Evolutionary conservation across 2,113 vertebrate genomes (phyloP), one percentile per base, ranked within the genome.

Genomic region (Heterotis niloticus): DNA sequence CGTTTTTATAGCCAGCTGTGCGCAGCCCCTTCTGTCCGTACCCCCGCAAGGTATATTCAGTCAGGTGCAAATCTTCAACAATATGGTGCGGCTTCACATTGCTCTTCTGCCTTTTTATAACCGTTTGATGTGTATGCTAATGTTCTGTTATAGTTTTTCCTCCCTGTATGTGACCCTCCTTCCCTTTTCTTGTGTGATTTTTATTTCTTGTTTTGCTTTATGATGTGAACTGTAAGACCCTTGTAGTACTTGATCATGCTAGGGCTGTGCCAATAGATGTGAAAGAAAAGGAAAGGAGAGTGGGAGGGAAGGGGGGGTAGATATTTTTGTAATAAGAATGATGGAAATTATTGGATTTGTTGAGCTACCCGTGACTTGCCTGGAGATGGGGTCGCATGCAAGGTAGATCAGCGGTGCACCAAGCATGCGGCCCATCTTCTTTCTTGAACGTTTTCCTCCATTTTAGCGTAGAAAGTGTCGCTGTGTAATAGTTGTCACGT

Each of bases 231-330:
- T 79, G 84, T 85, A 84, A 60, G n/a, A 74, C 34, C 74, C 74
- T 62, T 24, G 52, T 60, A 59, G 84, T 88, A 85, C 88, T 92
- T 86, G 89, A 88, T 86, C 84, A 86, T 83, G 79, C 76, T 82
- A 78, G 81, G 78, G 88, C 88, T 85, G 89, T 71, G 85, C 88
- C 81, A 69, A 62, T 59, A 82, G 51, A 57, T 68, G 17, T 70
- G 66, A 62, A 64, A 69, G 64, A 51, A 16, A 59, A 59, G 52
- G 54, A 14, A 57, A 16, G n/a, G 12, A 20, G 54, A n/a, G 23
- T 20, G 20, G 16, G 51, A 44, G 69, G 67, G 11, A 16, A 28
- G 67, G 10, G n/a, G 44, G n/a, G 17, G 20, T 78, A 54, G 24
- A 18, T 78, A 78, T 78, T 78, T 78, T 78, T 70, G 11, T 77